Percentiles rank a stretch among this genome's conserved stretches.
Conservation (phyloP, 1,140 invertebrate genomes). For the Cheumatopsyche charites region DNA sequence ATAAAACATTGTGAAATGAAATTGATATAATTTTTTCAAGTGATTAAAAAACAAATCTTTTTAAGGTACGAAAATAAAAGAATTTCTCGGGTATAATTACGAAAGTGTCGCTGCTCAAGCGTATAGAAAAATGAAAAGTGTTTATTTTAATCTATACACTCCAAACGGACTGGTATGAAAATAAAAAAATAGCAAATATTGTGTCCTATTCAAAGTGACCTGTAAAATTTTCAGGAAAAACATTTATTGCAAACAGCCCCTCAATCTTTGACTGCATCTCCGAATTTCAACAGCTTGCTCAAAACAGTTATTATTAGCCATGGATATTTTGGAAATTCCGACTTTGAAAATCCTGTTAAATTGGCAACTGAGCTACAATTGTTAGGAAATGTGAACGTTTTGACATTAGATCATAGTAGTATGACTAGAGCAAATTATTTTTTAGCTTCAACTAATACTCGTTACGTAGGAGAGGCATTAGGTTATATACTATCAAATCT, state of each 20-base stretch:
- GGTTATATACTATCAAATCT: conserved; percentile 52
- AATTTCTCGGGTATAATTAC: too few relatives aligned
- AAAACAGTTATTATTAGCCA: neutral
- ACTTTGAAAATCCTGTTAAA: neutral
- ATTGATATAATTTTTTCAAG: too few relatives aligned
- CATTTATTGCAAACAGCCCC: neutral
- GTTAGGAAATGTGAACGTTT: neutral
- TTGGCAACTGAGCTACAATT: neutral
- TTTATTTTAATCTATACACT: neutral
- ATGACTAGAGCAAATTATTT: conserved; percentile 49
- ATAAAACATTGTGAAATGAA: too few relatives aligned
- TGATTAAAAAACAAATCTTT: too few relatives aligned
- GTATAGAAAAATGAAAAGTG: neutral
- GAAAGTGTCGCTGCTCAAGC: too few relatives aligned
- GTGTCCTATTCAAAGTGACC: neutral
- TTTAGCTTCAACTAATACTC: conserved; percentile 53
- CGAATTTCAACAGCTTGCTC: neutral
- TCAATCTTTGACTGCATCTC: neutral
- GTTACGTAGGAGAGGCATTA: conserved; percentile 53
- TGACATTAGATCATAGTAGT: neutral
- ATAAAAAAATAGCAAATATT: neutral
- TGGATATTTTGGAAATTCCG: neutral
- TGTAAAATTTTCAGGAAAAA: neutral
- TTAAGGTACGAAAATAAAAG: too few relatives aligned
- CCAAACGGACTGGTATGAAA: neutral